Base-by-base conservation (phyloP, 2,113 vertebrate genomes). In the Channa argus region DNA sequence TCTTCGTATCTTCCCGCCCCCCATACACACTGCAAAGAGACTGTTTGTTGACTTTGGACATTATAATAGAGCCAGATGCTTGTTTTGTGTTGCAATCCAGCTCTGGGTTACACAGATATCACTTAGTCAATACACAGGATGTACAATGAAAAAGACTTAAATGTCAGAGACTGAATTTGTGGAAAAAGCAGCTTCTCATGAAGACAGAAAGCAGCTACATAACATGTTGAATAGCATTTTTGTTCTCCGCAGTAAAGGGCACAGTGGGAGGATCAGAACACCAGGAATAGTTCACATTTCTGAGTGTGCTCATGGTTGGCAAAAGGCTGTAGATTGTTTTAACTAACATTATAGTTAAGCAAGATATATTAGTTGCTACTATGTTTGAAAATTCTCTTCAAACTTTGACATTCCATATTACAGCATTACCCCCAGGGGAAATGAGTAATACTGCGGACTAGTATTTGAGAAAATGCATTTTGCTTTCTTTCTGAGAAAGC, bases 211-310 rank as follows among this genome's bases (percentile, higher is more conserved):
- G 47, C 58, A 59, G 71, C 80, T 77, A 36, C 36, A 39, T 52
- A 59, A 71, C 74, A 8, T 43, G 60, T 50, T 93, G 85, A 92
- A 91, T 88, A 84, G 74, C 74, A 72, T 74, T 86, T 88, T 92
- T 92, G 92, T 92, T 85, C 71, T 79, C 41, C 47, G 5, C 38
- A 34, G 70, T 33, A 44, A 54, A 63, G 52, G 58, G 68, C 33
- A 41, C 33, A 73, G 52, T 74, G 76, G 71, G 85, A 80, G 38
- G 52, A 10, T 46, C 12, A 55, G 24, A 24, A 24, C 24, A 1
- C 24, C 66, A 68, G 65, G 73, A 84, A 88, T 85, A 78, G 52
- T 74, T 86, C 65, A 65, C 79, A 85, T 84, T 69, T 66, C 51
- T 72, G 74, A 72, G 72, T 8, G 4, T 33, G 55, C 13, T 74